A percentile compares a stretch with the other conserved stretches of the same genome.
Conservation (phyloP, 2,113 vertebrate genomes). For the Lepisosteus osseus region DNA sequence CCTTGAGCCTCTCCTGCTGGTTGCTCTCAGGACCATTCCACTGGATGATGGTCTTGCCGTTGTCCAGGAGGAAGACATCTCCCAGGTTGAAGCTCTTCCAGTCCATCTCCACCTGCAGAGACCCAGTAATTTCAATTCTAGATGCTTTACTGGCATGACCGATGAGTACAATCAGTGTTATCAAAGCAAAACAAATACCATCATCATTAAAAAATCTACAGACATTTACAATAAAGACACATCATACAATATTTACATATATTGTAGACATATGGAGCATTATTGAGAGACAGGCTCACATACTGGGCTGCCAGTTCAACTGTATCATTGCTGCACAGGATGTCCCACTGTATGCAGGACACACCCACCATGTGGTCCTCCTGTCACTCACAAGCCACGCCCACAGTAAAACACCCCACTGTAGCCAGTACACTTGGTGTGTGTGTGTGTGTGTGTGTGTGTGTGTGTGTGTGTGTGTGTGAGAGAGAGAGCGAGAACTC, state of each 20-base stretch:
- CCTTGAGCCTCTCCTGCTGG: slow-evolving; percentile 78
- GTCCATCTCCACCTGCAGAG: slow-evolving; percentile 73
- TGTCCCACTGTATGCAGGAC: background rate
- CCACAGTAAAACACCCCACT: too few relatives aligned
- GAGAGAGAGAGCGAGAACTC: too few relatives aligned
- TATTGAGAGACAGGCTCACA: background rate
- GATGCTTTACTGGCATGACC: too few relatives aligned
- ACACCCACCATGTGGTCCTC: too few relatives aligned
- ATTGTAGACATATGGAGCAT: too few relatives aligned
- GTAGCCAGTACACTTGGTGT: too few relatives aligned
- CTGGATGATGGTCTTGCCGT: slow-evolving; percentile 76
- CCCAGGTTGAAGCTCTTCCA: slow-evolving; percentile 82
- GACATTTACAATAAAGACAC: background rate
- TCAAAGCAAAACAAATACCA: too few relatives aligned
- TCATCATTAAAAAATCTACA: background rate
- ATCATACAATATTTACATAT: too few relatives aligned
- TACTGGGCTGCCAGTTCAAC: background rate
- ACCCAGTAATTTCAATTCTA: background rate
- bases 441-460: too few relatives aligned
- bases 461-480: too few relatives aligned
- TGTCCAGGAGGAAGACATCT: slow-evolving; percentile 83
- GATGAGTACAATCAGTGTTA: background rate
- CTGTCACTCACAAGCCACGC: too few relatives aligned
- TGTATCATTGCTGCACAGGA: background rate
- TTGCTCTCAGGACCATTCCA: slow-evolving; percentile 86